Conservation (phyloP, 2,888 invertebrate genomes). For the Pterostichus madidus region DNA sequence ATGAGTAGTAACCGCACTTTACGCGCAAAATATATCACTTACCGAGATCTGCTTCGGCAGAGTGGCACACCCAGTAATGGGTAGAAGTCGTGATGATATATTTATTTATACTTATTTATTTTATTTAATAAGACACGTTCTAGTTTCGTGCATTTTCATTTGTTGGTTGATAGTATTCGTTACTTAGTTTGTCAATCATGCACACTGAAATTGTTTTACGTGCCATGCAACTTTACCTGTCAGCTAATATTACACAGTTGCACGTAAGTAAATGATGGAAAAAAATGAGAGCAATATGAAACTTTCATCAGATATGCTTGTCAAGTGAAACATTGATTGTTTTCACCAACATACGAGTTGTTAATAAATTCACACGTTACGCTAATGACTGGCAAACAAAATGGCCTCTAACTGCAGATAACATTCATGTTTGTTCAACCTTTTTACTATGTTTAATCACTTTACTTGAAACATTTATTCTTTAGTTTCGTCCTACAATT, state of each 20-base stretch:
- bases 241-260: constrained; percentile 41
- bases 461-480: no score
- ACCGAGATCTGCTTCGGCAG: no score
- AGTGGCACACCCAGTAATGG: no score
- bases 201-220: not conserved
- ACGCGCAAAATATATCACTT: no score
- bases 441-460: no score
- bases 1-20: no score
- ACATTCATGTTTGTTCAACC: not conserved
- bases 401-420: not conserved
- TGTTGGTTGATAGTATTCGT: no score
- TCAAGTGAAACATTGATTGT: constrained; percentile 33
- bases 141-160: no score
- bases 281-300: constrained; percentile 29
- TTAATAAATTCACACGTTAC: constrained; percentile 31
- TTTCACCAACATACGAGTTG: constrained; percentile 27
- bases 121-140: no score
- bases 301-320: constrained; percentile 36
- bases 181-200: constrained; percentile 26
- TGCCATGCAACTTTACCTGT: constrained; percentile 41
- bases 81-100: no score
- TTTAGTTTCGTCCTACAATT: no score
- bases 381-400: constrained; percentile 26
- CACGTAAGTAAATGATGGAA: constrained; percentile 6
- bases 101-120: no score